Percentiles rank a stretch among this genome's conserved stretches.
Evolutionary conservation across 2,888 invertebrate genomes (phyloP).

Genomic region (Eupelmus urozonus): DNA sequence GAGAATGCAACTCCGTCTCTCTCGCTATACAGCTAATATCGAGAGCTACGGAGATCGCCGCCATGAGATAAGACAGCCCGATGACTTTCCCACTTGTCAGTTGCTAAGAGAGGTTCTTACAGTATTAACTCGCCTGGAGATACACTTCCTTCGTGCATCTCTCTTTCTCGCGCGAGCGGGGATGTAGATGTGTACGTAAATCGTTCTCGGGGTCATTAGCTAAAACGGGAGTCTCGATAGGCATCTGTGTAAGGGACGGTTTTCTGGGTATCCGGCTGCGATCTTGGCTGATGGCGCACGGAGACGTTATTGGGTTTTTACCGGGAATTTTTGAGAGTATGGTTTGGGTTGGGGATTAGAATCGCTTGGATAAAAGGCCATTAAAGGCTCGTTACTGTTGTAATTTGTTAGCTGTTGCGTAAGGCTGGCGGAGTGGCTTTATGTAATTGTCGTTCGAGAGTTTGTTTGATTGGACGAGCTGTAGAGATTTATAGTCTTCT

Average conservation of each 20-base stretch:
- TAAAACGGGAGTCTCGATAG: conserved; percentile 39
- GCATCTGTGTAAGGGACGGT: conserved; percentile 18
- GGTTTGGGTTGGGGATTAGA: no score
- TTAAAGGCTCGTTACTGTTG: no score
- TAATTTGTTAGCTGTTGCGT: no score
- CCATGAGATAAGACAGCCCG: conserved; percentile 43
- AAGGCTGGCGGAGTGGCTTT: no score
- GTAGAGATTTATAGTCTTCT: no score
- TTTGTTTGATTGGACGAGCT: no score
- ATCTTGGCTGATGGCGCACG: no score
- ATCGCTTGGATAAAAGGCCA: no score
- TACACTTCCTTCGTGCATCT: conserved; percentile 34
- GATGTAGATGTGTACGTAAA: conserved; percentile 38
- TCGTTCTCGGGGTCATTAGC: conserved; percentile 55
- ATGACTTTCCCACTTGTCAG: conserved; percentile 62
- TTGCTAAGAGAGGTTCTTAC: conserved; percentile 52
- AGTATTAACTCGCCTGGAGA: conserved; percentile 8
- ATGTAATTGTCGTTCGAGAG: no score
- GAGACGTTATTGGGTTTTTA: no score
- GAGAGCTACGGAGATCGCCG: conserved; percentile 48
- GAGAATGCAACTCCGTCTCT: background rate
- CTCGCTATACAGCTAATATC: no score
- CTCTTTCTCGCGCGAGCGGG: conserved; percentile 32
- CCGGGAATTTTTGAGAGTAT: no score
- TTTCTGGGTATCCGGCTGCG: background rate